Evolutionary conservation across 2,888 invertebrate species (phyloP).

Genomic region (Sesia apiformis): DNA sequence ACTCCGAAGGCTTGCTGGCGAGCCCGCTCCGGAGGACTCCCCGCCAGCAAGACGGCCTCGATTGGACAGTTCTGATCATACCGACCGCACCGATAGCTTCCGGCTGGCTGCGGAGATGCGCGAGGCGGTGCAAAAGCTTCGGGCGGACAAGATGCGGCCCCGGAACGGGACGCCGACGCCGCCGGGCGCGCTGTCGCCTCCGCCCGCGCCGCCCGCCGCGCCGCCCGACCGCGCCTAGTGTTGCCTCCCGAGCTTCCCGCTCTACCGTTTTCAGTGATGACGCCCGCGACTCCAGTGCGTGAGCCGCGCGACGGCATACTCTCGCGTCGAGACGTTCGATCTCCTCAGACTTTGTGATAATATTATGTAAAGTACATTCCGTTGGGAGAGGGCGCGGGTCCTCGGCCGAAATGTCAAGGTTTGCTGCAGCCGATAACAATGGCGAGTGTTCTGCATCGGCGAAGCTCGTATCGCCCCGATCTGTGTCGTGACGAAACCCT

Average conservation of each 20-base stretch:
- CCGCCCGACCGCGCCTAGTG: conserved; percentile 27
- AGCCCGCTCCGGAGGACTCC: conserved; percentile 66
- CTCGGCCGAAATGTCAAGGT: conserved; percentile 8
- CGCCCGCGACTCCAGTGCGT: conserved; percentile 7
- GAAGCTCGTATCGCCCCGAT: not conserved
- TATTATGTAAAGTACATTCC: conserved; percentile 67
- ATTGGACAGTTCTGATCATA: conserved; percentile 63
- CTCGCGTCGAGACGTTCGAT: conserved; percentile 27
- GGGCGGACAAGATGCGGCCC: conserved; percentile 61
- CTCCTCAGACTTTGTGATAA: conserved; percentile 64
- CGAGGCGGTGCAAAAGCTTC: conserved; percentile 63
- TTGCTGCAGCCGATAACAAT: conserved; percentile 4
- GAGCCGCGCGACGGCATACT: not conserved
- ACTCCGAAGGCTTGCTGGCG: conserved; percentile 83
- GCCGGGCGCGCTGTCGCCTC: conserved; percentile 26
- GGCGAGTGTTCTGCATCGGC: conserved; percentile 2
- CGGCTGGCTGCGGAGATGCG: conserved; percentile 66
- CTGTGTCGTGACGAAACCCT: not conserved
- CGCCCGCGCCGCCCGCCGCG: conserved; percentile 28
- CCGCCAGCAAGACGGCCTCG: conserved; percentile 64
- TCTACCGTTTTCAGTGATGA: conserved; percentile 14
- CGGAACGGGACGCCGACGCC: conserved; percentile 54
- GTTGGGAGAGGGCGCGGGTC: conserved; percentile 20
- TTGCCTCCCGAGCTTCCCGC: conserved; percentile 11
- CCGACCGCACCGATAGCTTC: conserved; percentile 11